Percentiles rank a stretch among this genome's conserved stretches.
Evolutionary conservation across 2,113 vertebrate species (phyloP).

Genomic region (Jaculus jaculus): DNA sequence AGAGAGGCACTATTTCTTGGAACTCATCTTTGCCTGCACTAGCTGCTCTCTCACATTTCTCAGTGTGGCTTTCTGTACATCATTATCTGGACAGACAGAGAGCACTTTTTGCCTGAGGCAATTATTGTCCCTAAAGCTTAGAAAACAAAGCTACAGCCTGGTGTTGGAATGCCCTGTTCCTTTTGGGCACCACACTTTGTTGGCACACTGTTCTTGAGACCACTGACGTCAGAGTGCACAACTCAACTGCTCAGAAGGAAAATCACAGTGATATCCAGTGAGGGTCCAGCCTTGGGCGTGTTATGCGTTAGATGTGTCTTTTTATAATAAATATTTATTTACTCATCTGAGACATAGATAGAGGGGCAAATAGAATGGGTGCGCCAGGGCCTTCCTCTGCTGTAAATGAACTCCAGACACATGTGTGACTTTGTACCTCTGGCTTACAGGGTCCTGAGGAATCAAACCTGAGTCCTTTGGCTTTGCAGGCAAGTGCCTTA

Average conservation of each 20-base stretch:
- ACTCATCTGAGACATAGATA: no score
- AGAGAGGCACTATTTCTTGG: not conserved
- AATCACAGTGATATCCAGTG: not conserved
- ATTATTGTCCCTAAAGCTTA: not conserved
- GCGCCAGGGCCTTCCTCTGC: no score
- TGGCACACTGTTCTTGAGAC: not conserved
- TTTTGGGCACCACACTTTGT: not conserved
- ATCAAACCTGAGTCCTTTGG: no score
- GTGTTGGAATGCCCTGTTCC: constrained; percentile 15
- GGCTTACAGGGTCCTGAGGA: no score
- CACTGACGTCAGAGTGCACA: constrained; percentile 33
- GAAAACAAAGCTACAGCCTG: not conserved
- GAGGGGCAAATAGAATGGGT: no score
- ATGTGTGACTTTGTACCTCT: no score
- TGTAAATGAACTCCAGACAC: no score
- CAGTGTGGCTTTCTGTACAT: not conserved
- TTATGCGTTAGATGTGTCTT: not conserved
- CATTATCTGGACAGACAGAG: not conserved
- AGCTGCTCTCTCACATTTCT: not conserved
- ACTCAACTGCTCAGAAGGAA: not conserved
- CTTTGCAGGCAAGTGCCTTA: no score
- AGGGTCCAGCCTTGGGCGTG: not conserved
- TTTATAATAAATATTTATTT: not conserved
- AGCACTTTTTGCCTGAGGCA: not conserved
- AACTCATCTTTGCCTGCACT: not conserved